Percentiles rank a stretch among this genome's conserved stretches.
These are phyloP conservation scores for Archivesica marissinica DNA, from an alignment of 1,140 invertebrate genomes.

Conservation along the genomic window DNA sequence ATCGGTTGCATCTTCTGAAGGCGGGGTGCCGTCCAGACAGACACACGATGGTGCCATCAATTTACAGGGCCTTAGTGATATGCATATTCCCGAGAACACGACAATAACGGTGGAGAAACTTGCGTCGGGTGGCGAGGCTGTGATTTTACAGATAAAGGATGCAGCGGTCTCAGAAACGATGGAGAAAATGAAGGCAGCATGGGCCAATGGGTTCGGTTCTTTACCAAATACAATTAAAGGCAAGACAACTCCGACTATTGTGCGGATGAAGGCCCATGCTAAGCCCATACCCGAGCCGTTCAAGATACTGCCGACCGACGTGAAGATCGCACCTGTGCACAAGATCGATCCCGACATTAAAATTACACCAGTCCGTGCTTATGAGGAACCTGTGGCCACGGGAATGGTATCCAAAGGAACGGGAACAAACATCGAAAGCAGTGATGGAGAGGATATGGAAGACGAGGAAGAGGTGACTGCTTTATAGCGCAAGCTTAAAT, in stretches of 20 bases:
- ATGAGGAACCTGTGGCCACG: background rate
- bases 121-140: constrained; percentile 15
- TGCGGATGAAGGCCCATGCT: background rate
- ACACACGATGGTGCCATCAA: background rate
- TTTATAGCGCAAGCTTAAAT: too few relatives aligned
- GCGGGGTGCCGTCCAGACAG: background rate
- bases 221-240: background rate
- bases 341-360: constrained; percentile 21
- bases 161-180: constrained; percentile 7
- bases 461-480: background rate
- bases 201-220: background rate
- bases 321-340: background rate
- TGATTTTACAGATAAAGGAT: constrained; percentile 33
- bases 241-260: background rate
- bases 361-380: constrained; percentile 24
- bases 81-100: constrained; percentile 1
- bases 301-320: background rate
- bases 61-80: constrained; percentile 6
- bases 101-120: constrained; percentile 33
- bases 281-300: background rate
- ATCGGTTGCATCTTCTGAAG: background rate
- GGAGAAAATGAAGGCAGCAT: background rate
- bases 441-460: background rate
- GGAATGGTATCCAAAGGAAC: constrained; percentile 11
- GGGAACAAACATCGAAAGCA: background rate